These are phyloP conservation scores for Spilosoma lubricipeda DNA, from an alignment of 2,888 invertebrate species.

Conservation along the genomic window DNA sequence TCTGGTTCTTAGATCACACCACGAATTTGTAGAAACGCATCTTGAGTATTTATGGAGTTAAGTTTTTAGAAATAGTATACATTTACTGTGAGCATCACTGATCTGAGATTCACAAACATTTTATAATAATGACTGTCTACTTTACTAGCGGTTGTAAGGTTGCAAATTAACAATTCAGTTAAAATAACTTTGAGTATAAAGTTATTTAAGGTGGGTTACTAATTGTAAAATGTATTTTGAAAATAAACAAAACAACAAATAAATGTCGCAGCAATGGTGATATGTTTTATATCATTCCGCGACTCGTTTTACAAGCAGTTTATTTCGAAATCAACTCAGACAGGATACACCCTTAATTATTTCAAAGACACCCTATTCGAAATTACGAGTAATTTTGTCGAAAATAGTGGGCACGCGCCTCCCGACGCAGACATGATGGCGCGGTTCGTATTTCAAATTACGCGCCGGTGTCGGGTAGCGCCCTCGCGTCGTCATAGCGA, in stretches of 20 bases:
- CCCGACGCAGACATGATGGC: conserved; percentile 79
- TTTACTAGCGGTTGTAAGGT: not conserved
- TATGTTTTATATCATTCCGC: conserved; percentile 51
- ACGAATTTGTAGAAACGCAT: not conserved
- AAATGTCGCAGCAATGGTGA: conserved; percentile 16
- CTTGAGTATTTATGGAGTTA: too few relatives aligned
- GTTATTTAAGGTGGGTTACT: too few relatives aligned
- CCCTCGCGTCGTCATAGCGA: conserved; percentile 81
- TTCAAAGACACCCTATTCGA: conserved; percentile 59
- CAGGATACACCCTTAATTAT: conserved; percentile 63
- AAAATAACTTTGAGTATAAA: too few relatives aligned
- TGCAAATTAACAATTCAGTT: conserved; percentile 10
- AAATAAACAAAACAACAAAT: conserved; percentile 13
- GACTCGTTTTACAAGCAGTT: conserved; percentile 46
- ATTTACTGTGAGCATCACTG: too few relatives aligned
- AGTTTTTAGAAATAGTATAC: too few relatives aligned
- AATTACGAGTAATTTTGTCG: conserved; percentile 77
- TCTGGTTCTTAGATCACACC: not conserved
- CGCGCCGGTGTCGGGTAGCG: conserved; percentile 83
- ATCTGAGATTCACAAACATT: too few relatives aligned
- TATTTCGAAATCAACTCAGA: conserved; percentile 42
- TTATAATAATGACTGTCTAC: too few relatives aligned
- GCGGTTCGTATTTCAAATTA: conserved; percentile 85
- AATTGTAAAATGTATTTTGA: not conserved
- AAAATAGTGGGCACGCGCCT: conserved; percentile 68